Evolutionary conservation across 2,888 invertebrate genomes (phyloP), one percentile per base, ranked within the genome.

Genomic region (Scrobipalpa atriplicella): DNA sequence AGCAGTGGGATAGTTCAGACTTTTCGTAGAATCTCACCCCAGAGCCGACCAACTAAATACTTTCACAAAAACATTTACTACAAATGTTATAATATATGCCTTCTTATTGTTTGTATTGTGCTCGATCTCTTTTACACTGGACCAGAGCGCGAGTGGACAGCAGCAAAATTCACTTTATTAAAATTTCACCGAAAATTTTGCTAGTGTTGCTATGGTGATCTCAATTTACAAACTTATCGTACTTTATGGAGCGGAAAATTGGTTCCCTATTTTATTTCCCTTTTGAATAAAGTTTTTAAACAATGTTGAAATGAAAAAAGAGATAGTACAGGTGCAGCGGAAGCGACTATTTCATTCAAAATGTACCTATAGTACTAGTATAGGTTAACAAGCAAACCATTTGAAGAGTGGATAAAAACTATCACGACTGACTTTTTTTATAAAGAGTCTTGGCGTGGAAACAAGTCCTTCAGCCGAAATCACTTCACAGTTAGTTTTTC

Each of bases 91-190:
- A n/a, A n/a, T n/a, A n/a, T n/a, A n/a, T n/a, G n/a, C n/a, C n/a
- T n/a, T n/a, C n/a, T n/a, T n/a, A n/a, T n/a, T n/a, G n/a, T n/a
- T n/a, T n/a, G n/a, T n/a, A 13, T 41, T 41, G 41, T 29, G 21
- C 11, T 29, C 10, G 2, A 13, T 56, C 21, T 10, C 54, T 43
- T 19, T 21, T 56, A 58, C 63, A 62, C 43, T 71, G 47, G 5
- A 65, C 70, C 75, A 70, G 2, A 18, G 21, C 21, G 13, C 47
- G 71, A 74, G 68, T 69, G 71, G 70, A 72, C 75, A 76, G 72
- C 73, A 73, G 72, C 78, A 76, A 78, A 79, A 77, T 77, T 77
- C 76, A 73, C 73, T 79, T 75, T 73, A 77, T 74, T 71, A 74
- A 78, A 80, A 78, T 78, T 80, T 77, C 74, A 78, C 76, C 73